These are phyloP conservation scores for Eudemis profundana DNA, from an alignment of 2,888 invertebrate species.

Conservation along the genomic window DNA sequence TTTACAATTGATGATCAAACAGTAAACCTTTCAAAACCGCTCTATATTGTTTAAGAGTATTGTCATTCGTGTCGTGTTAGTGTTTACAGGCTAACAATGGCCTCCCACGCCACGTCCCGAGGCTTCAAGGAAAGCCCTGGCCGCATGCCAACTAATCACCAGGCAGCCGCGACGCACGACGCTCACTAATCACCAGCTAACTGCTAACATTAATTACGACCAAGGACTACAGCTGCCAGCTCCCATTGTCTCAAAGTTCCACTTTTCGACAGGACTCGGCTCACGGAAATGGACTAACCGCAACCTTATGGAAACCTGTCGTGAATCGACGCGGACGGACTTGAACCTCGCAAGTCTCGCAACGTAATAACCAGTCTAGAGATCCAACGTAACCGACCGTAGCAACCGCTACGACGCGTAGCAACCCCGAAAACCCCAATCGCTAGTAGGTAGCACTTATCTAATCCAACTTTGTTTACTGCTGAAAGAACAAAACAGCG, in stretches of 20 bases:
- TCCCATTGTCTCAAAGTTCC: slow-evolving; percentile 18
- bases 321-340: slow-evolving; percentile 5
- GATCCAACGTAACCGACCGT: slow-evolving; percentile 14
- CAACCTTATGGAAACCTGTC: slow-evolving; percentile 11
- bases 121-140: slow-evolving; percentile 40
- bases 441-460: slow-evolving; percentile 28
- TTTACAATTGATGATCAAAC: too few relatives aligned
- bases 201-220: slow-evolving; percentile 29
- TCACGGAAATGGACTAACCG: slow-evolving; percentile 1
- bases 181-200: slow-evolving; percentile 41
- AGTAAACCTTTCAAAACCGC: not conserved
- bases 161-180: slow-evolving; percentile 33
- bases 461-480: slow-evolving; percentile 38
- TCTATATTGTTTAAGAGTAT: slow-evolving; percentile 1
- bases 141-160: slow-evolving; percentile 39
- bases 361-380: slow-evolving; percentile 15
- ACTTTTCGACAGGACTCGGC: slow-evolving; percentile 8
- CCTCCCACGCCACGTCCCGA: slow-evolving; percentile 18
- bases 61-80: not conserved
- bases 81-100: slow-evolving; percentile 24
- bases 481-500: slow-evolving; percentile 49
- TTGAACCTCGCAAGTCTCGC: slow-evolving; percentile 14
- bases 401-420: slow-evolving; percentile 41
- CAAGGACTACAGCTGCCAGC: slow-evolving; percentile 18
- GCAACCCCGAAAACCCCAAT: slow-evolving; percentile 22